A percentile compares a stretch with the other conserved stretches of the same genome.
These are phyloP conservation scores for Molossus alvarezi DNA, from an alignment of 2,797 vertebrate species.

Conservation along the genomic window DNA sequence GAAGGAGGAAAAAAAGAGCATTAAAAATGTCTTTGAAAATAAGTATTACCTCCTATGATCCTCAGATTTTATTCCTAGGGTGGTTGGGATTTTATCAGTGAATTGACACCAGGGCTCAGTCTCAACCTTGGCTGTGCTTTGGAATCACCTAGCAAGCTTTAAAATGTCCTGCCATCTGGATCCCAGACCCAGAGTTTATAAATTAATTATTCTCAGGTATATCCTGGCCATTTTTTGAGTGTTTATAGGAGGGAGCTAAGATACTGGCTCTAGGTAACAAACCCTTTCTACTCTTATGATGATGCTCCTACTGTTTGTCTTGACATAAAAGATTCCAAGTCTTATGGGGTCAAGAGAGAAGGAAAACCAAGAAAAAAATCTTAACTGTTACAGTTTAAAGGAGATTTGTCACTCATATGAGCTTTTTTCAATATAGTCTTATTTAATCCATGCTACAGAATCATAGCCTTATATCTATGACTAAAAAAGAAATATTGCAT, in stretches of 20 bases:
- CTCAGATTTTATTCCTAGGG: not conserved
- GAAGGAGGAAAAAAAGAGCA: not conserved
- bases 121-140: not conserved
- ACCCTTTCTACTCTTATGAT: not conserved
- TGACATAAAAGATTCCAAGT: not conserved
- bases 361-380: not conserved
- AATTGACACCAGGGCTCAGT: not conserved
- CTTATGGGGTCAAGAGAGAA: not conserved
- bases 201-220: not conserved
- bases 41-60: not conserved
- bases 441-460: not conserved
- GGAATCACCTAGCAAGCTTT: not conserved
- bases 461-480: not conserved
- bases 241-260: not conserved
- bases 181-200: not conserved
- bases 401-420: not conserved
- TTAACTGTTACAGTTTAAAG: not conserved
- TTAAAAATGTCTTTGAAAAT: conserved; percentile 35
- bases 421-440: not conserved
- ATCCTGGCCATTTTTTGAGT: not conserved
- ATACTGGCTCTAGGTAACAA: not conserved
- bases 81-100: conserved; percentile 53
- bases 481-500: not conserved
- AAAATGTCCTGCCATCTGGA: conserved; percentile 2
- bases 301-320: not conserved